These are phyloP conservation scores for Orthosia incerta DNA, from an alignment of 2,888 invertebrate genomes.

Conservation along the genomic window DNA sequence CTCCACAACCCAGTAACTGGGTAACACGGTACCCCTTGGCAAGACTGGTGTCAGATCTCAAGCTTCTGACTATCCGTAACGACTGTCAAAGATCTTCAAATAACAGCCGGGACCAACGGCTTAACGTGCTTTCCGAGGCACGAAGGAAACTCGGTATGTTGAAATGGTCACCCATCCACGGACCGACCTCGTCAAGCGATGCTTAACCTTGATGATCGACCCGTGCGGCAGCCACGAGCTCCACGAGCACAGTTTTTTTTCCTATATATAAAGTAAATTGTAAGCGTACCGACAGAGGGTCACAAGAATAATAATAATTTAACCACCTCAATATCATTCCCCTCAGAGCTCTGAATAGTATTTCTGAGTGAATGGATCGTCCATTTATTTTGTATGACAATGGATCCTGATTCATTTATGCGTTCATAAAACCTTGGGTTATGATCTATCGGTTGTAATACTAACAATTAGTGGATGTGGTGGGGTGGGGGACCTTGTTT, in stretches of 20 bases:
- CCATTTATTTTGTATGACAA: constrained; percentile 69
- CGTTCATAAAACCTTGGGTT: constrained; percentile 49
- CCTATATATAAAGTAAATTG: background rate
- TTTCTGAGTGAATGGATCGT: constrained; percentile 51
- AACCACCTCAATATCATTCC: constrained; percentile 26
- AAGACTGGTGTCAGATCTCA: too few species aligned
- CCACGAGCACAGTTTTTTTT: background rate
- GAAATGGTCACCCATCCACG: too few species aligned
- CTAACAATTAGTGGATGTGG: constrained; percentile 28
- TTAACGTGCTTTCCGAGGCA: too few species aligned
- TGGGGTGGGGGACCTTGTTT: background rate
- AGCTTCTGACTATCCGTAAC: too few species aligned
- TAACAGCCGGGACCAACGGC: too few species aligned
- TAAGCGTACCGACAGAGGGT: constrained; percentile 16
- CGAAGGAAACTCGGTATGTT: too few species aligned
- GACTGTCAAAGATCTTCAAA: too few species aligned
- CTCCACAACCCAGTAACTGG: too few species aligned
- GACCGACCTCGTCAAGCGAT: too few species aligned
- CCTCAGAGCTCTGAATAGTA: constrained; percentile 41
- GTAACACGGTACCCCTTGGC: too few species aligned
- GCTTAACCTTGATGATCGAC: too few species aligned
- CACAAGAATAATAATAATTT: constrained; percentile 40
- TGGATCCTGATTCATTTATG: constrained; percentile 57
- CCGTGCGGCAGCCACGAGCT: too few species aligned
- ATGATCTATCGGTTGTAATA: constrained; percentile 46